These are phyloP conservation scores for Fabriciana adippe DNA, from an alignment of 2,888 invertebrate species.

Conservation along the genomic window DNA sequence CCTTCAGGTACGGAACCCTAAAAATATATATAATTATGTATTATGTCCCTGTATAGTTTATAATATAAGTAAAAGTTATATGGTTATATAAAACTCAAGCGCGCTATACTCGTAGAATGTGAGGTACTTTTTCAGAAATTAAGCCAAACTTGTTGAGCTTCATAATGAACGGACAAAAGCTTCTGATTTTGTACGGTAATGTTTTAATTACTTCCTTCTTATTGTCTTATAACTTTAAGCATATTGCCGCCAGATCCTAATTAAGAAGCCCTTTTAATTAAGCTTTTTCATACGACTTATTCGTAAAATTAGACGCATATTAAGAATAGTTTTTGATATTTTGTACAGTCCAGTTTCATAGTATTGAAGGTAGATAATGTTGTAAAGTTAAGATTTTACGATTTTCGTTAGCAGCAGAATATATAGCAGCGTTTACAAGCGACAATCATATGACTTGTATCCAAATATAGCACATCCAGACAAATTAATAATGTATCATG, in stretches of 20 bases:
- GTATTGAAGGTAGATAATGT: too few species aligned
- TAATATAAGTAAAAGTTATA: too few species aligned
- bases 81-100: slow-evolving; percentile 1
- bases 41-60: too few species aligned
- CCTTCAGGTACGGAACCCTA: too few species aligned
- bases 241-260: slow-evolving; percentile 57
- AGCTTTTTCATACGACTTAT: slow-evolving; percentile 48
- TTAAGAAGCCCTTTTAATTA: slow-evolving; percentile 67
- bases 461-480: too few species aligned
- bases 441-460: too few species aligned
- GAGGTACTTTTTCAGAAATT: slow-evolving; percentile 38
- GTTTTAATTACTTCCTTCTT: slow-evolving; percentile 69
- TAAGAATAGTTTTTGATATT: neutral
- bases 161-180: slow-evolving; percentile 56
- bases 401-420: too few species aligned
- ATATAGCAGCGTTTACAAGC: too few species aligned
- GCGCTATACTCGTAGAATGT: slow-evolving; percentile 11
- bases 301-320: neutral
- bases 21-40: too few species aligned
- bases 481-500: too few species aligned
- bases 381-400: too few species aligned
- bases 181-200: slow-evolving; percentile 62
- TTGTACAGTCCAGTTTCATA: too few species aligned
- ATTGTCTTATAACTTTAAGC: slow-evolving; percentile 64
- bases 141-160: slow-evolving; percentile 59